Conservation (phyloP, 2,797 vertebrate species). For the Danionella dracula region DNA sequence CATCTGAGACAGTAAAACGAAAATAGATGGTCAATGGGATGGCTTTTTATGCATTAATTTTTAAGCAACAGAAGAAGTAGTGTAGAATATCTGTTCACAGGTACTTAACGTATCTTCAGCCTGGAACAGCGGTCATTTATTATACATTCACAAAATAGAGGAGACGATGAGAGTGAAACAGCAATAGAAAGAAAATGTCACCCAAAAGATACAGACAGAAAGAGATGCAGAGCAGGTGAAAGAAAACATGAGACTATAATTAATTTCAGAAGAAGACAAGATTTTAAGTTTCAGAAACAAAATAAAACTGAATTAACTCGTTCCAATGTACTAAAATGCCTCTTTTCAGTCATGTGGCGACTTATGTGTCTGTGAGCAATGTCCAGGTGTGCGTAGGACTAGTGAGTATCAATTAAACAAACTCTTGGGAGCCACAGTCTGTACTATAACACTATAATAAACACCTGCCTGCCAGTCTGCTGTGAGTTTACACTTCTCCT, state of each 20-base stretch:
- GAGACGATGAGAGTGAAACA: no score
- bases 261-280: neutral
- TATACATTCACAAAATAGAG: slow-evolving; percentile 1
- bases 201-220: no score
- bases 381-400: neutral
- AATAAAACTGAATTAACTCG: no score
- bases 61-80: neutral
- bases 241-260: no score
- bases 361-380: neutral
- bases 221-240: neutral
- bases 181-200: no score
- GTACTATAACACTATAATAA: slow-evolving; percentile 23
- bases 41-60: no score
- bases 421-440: neutral
- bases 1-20: no score
- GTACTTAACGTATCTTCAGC: slow-evolving; percentile 7
- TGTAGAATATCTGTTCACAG: neutral
- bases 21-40: no score
- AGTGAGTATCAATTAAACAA: slow-evolving; percentile 15
- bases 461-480: slow-evolving; percentile 20
- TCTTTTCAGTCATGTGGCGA: no score
- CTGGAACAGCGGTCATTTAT: slow-evolving; percentile 11
- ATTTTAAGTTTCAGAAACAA: neutral
- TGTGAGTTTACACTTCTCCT: neutral
- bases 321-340: neutral